These are phyloP conservation scores for Plagiodera versicolora DNA, from an alignment of 2,888 invertebrate species.

Conservation along the genomic window DNA sequence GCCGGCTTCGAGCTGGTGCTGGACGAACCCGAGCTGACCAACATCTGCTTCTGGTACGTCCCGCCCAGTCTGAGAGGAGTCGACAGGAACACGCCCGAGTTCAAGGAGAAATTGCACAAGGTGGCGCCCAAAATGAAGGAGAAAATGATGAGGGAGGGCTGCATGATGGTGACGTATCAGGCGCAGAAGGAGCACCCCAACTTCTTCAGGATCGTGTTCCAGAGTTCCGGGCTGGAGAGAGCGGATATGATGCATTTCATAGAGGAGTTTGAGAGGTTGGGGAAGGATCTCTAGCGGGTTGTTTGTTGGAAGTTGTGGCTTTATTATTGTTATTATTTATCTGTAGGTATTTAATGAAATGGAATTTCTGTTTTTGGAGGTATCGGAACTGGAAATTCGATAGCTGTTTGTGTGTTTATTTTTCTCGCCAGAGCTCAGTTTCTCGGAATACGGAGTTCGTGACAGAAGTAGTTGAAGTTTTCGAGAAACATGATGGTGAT, in stretches of 20 bases:
- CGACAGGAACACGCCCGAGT: slow-evolving; percentile 58
- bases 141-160: slow-evolving; percentile 91
- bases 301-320: not conserved
- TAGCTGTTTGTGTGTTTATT: not conserved
- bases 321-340: slow-evolving; percentile 15
- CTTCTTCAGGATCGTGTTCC: slow-evolving; percentile 93
- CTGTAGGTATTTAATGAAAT: not conserved
- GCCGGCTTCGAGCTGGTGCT: slow-evolving; percentile 74
- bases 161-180: slow-evolving; percentile 96
- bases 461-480: not conserved
- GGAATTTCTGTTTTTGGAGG: not conserved
- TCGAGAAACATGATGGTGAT: not conserved
- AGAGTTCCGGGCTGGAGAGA: slow-evolving; percentile 83
- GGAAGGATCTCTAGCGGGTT: slow-evolving; percentile 49
- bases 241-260: slow-evolving; percentile 86
- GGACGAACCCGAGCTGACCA: slow-evolving; percentile 86
- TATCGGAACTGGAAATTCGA: not conserved
- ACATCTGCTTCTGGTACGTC: slow-evolving; percentile 95
- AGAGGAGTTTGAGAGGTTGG: slow-evolving; percentile 84
- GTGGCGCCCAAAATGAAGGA: slow-evolving; percentile 94
- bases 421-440: not conserved
- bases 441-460: not conserved
- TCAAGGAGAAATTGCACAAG: slow-evolving; percentile 68
- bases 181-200: slow-evolving; percentile 83
- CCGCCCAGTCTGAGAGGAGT: slow-evolving; percentile 69